phyloP scores from a whole-genome alignment of 1,140 invertebrate species.

The Atopsyche davidsoni region DNA sequence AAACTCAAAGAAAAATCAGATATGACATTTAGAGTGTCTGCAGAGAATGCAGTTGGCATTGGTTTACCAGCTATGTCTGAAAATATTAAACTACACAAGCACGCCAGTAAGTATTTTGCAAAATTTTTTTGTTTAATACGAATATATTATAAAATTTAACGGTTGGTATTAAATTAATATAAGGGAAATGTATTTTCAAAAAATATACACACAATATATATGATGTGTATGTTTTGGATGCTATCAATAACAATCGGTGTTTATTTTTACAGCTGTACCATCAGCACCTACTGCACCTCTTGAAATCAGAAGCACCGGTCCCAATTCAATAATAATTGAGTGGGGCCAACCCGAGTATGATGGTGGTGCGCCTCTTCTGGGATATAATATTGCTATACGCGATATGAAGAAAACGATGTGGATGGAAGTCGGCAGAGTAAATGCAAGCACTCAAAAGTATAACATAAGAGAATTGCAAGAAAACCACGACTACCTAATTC shows the following conservation, averaged over 20 bases:
- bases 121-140: not conserved
- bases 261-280: conserved; percentile 64
- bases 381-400: conserved; percentile 88
- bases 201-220: not conserved
- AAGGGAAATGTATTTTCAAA: not conserved
- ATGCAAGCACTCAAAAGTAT: conserved; percentile 73
- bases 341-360: conserved; percentile 92
- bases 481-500: conserved; percentile 81
- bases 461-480: conserved; percentile 83
- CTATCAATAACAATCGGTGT: not conserved
- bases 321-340: conserved; percentile 79
- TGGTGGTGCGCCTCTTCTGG: conserved; percentile 83
- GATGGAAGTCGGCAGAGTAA: conserved; percentile 89
- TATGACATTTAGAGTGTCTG: conserved; percentile 85
- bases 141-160: not conserved
- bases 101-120: conserved; percentile 75
- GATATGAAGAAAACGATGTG: conserved; percentile 92
- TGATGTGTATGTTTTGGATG: not conserved
- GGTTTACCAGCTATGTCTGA: conserved; percentile 75
- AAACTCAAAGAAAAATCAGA: conserved; percentile 86
- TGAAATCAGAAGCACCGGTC: conserved; percentile 75
- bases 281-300: conserved; percentile 84
- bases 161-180: not conserved
- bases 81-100: conserved; percentile 80
- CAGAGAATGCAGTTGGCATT: conserved; percentile 84